Evolutionary conservation across 2,113 vertebrate genomes (phyloP).

Genomic region (Hylia prasina): DNA sequence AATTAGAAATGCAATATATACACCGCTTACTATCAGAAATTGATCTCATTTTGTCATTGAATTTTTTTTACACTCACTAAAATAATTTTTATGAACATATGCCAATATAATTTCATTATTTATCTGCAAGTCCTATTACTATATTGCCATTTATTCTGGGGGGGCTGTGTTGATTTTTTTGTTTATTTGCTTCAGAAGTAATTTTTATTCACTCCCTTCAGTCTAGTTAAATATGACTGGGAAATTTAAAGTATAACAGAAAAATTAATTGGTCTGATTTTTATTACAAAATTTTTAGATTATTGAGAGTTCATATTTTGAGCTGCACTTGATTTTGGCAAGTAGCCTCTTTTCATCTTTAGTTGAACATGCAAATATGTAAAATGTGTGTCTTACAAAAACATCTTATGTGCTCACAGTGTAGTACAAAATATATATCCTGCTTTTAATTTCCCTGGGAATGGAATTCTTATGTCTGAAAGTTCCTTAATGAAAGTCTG

Average conservation of each 20-base stretch:
- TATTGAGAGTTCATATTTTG: background rate
- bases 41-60: background rate
- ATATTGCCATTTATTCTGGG: background rate
- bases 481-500: background rate
- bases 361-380: background rate
- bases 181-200: background rate
- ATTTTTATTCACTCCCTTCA: background rate
- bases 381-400: background rate
- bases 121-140: background rate
- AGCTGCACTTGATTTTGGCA: background rate
- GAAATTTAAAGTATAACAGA: background rate
- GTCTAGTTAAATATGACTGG: background rate
- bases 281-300: background rate
- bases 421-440: background rate
- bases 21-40: background rate
- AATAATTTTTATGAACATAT: background rate
- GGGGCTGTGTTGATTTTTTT: background rate
- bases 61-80: background rate
- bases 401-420: background rate
- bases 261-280: accelerated
- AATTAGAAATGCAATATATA: background rate
- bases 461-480: background rate
- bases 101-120: background rate
- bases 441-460: background rate
- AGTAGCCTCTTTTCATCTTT: background rate